phyloP scores from a whole-genome alignment of 64 coral and sea anemone genomes.

The Montipora cactus region DNA sequence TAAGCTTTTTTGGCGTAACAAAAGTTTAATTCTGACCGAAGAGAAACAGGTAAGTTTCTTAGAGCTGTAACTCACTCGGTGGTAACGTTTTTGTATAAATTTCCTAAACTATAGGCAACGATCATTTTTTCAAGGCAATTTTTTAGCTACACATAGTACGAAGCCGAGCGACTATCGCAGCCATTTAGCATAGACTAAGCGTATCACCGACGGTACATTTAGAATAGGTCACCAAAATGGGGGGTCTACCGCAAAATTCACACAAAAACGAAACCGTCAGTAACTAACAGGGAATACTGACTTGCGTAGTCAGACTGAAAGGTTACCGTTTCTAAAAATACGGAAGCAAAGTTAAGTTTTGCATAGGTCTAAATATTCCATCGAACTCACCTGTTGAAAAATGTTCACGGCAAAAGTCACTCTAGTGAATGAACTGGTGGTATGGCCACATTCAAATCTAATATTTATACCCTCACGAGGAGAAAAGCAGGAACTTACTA shows the following conservation, averaged over 20 bases:
- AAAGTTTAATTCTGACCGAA: neutral
- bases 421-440: conserved; percentile 9
- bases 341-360: neutral
- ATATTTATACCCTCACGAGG: too few relatives aligned
- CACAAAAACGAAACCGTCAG: neutral
- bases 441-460: too few relatives aligned
- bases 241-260: conserved; percentile 4
- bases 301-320: neutral
- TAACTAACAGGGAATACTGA: neutral
- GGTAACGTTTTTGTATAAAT: conserved; percentile 10
- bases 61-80: neutral
- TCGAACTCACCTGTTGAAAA: conserved; percentile 12
- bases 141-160: neutral
- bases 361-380: conserved; percentile 23
- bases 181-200: neutral
- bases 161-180: neutral
- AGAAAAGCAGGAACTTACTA: too few relatives aligned
- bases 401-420: conserved; percentile 4
- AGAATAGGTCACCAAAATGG: neutral
- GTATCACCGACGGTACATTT: neutral
- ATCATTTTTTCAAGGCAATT: conserved; percentile 2
- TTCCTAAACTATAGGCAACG: conserved; percentile 9
- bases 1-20: neutral
- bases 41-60: neutral
- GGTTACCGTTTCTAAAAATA: neutral